Evolutionary conservation across 2,888 invertebrate species (phyloP).

Genomic region (Sinopyrophorus schimmeli): DNA sequence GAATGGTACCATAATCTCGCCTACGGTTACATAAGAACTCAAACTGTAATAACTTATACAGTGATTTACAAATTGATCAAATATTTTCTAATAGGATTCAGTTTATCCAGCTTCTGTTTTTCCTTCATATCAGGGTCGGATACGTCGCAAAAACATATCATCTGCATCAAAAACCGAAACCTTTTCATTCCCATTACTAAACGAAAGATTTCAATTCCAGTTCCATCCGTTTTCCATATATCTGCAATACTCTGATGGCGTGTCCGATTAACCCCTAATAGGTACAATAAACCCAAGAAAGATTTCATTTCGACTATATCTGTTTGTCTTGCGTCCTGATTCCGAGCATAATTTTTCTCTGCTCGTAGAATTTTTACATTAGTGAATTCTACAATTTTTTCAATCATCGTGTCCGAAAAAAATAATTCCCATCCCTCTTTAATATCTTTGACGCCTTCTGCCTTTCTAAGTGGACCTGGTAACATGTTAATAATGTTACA

Average conservation of each 20-base stretch:
- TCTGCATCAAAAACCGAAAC: conserved; percentile 8
- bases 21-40: neutral
- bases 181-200: conserved; percentile 8
- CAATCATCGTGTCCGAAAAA: neutral
- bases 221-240: conserved; percentile 6
- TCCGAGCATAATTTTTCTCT: conserved; percentile 5
- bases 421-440: conserved; percentile 1
- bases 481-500: conserved; percentile 10
- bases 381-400: conserved; percentile 3
- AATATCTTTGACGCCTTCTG: conserved; percentile 3
- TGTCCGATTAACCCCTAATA: conserved; percentile 1
- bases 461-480: conserved; percentile 3
- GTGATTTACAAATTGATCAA: neutral
- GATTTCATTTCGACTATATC: neutral
- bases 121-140: neutral
- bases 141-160: conserved; percentile 4
- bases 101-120: conserved; percentile 6
- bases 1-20: neutral
- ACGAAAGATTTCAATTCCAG: conserved; percentile 12
- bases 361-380: conserved; percentile 1
- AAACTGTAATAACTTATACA: conserved; percentile 1
- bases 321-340: conserved; percentile 5
- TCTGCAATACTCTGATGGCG: neutral
- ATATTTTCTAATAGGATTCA: conserved; percentile 2
- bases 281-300: conserved; percentile 1